Percentiles rank a stretch among this genome's conserved stretches.
Evolutionary conservation across 2,797 vertebrate genomes (phyloP).

Genomic region (Chrosomus eos): DNA sequence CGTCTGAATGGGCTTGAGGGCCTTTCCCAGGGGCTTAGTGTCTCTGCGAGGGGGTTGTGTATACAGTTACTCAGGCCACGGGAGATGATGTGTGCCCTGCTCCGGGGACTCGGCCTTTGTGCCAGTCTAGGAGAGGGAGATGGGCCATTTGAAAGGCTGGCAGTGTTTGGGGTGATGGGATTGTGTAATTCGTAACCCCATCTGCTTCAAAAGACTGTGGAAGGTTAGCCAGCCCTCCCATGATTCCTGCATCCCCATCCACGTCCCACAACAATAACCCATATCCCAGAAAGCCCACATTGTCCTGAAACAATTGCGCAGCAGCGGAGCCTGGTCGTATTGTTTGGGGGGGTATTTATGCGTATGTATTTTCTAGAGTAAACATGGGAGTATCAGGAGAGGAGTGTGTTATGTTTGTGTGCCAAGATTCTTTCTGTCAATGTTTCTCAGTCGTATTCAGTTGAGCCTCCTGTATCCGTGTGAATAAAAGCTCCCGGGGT

Average conservation of each 20-base stretch:
- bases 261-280: slow-evolving; percentile 67
- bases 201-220: slow-evolving; percentile 32
- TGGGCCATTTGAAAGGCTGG: slow-evolving; percentile 64
- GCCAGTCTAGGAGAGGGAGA: slow-evolving; percentile 45
- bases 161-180: slow-evolving; percentile 59
- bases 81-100: slow-evolving; percentile 60
- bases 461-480: slow-evolving; percentile 53
- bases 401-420: slow-evolving; percentile 59
- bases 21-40: slow-evolving; percentile 61
- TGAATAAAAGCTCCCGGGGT: slow-evolving; percentile 40
- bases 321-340: slow-evolving; percentile 64
- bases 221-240: slow-evolving; percentile 48
- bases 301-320: slow-evolving; percentile 74
- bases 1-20: slow-evolving; percentile 41
- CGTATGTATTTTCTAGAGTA: slow-evolving; percentile 63
- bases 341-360: slow-evolving; percentile 60
- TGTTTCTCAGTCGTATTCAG: slow-evolving; percentile 38
- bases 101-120: slow-evolving; percentile 70
- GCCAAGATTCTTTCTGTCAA: slow-evolving; percentile 48
- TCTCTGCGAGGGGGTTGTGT: slow-evolving; percentile 52
- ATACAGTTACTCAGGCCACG: slow-evolving; percentile 49
- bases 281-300: slow-evolving; percentile 60
- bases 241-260: slow-evolving; percentile 32
- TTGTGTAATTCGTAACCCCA: slow-evolving; percentile 37
- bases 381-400: slow-evolving; percentile 56